These are phyloP conservation scores for Tetrapedia diversipes DNA, from an alignment of 2,888 invertebrate species.

Conservation along the genomic window DNA sequence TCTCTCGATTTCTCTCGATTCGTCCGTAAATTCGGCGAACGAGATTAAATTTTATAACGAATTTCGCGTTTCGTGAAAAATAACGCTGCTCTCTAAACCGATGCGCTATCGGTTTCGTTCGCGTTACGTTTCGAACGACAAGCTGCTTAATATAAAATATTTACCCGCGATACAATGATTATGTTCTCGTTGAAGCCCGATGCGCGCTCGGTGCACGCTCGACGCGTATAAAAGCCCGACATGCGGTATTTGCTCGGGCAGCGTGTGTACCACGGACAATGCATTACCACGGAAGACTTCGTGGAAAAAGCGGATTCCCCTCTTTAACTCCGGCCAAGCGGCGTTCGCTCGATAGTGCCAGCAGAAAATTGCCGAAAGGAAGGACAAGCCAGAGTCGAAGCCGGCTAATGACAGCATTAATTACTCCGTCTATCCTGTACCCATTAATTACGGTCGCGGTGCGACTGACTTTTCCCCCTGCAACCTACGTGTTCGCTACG, in stretches of 20 bases:
- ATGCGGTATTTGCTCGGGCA: not conserved
- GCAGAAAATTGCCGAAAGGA: conserved; percentile 37
- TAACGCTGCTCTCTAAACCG: not conserved
- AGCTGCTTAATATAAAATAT: not conserved
- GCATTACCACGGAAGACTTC: conserved; percentile 17
- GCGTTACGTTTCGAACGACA: not conserved
- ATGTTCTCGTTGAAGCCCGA: not conserved
- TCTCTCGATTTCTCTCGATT: too few relatives aligned
- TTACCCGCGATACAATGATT: not conserved
- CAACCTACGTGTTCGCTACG: conserved; percentile 33
- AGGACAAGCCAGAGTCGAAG: conserved; percentile 28
- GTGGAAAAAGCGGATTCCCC: not conserved
- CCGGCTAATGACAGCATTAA: conserved; percentile 59
- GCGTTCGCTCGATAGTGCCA: conserved; percentile 6
- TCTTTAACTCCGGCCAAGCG: not conserved
- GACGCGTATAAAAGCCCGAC: not conserved
- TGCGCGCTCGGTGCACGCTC: not conserved
- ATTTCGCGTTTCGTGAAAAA: not conserved
- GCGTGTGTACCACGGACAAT: not conserved
- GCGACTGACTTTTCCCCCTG: conserved; percentile 31
- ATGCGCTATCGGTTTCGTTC: not conserved
- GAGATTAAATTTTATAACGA: not conserved
- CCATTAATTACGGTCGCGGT: conserved; percentile 55
- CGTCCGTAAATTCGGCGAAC: not conserved
- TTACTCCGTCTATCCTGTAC: conserved; percentile 52